Evolutionary conservation across 2,888 invertebrate genomes (phyloP).

Genomic region (Danaus chrysippus): DNA sequence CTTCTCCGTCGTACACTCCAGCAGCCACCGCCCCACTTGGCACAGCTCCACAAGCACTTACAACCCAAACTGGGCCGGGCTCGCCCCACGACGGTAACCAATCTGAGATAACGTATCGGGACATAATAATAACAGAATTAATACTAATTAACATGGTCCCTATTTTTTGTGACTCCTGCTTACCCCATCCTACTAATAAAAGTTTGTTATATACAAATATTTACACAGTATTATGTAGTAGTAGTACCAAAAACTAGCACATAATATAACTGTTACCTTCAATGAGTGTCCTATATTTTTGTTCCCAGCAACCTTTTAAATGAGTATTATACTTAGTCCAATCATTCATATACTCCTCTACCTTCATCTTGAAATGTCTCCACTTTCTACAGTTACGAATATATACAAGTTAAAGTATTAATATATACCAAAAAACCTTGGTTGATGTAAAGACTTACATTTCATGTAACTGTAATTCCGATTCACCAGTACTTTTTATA

Average conservation of each 20-base stretch:
- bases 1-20: conserved; percentile 53
- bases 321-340: conserved; percentile 60
- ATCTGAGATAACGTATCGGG: conserved; percentile 36
- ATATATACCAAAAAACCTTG: not conserved
- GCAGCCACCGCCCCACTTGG: conserved; percentile 67
- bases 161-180: no score
- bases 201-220: no score
- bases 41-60: conserved; percentile 66
- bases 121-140: not conserved
- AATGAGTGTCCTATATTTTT: conserved; percentile 52
- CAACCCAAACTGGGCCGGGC: conserved; percentile 65
- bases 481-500: conserved; percentile 33
- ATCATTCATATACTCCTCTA: conserved; percentile 51
- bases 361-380: conserved; percentile 53
- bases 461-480: conserved; percentile 37
- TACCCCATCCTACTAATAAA: no score
- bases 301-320: conserved; percentile 58
- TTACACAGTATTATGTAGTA: no score
- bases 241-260: not conserved
- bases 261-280: conserved; percentile 41
- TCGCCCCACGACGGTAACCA: conserved; percentile 52
- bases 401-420: no score
- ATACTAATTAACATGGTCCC: no score
- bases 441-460: conserved; percentile 40
- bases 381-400: conserved; percentile 45